Evolutionary conservation across 2,797 vertebrate genomes (phyloP), one percentile per base, ranked within the genome.

Genomic region (Diplodus puntazzo): DNA sequence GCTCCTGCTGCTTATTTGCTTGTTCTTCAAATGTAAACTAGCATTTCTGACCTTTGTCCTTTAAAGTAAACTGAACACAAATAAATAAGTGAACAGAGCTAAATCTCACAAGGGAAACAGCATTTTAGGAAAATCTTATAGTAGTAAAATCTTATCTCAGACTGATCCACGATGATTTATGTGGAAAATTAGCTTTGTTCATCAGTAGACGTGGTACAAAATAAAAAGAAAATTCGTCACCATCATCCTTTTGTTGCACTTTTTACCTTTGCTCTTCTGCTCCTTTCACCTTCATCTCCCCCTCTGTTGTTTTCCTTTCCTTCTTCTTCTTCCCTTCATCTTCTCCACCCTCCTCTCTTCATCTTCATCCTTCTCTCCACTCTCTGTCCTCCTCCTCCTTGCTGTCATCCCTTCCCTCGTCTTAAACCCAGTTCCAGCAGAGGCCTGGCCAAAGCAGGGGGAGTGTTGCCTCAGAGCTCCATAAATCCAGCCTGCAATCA

Each of bases 401-500:
- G 0, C 46, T 49, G 25, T 82, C 68, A 52, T 80, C 64, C 55
- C 72, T 54, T 82, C 53, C 59, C 66, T 82, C 10, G 20, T 73
- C 68, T 70, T 67, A n/a, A 39, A 43, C 54, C 45, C 39, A 20
- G 73, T 76, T 85, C 84, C 81, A 88, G 69, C 74, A 48, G 23
- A 82, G 76, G 73, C 55, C 58, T n/a, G 39, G 77, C 87, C 82
- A 87, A 62, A 82, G 80, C 65, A 59, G 54, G 69, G 85, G 86
- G 88, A 90, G 85, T 79, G 72, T 68, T 71, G 91, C 84, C 81
- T 87, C 75, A 74, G 17, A 75, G 73, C 65, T 73, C 81, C 87
- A 94, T 95, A 95, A 95, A 95, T 96, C 89, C 82, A 86, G 69
- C 50, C 53, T 73, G 79, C 68, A 87, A 86, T 91, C 92, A 87